Conservation (phyloP, 2,888 invertebrate species). For the Lasioglossum marginatum region DNA sequence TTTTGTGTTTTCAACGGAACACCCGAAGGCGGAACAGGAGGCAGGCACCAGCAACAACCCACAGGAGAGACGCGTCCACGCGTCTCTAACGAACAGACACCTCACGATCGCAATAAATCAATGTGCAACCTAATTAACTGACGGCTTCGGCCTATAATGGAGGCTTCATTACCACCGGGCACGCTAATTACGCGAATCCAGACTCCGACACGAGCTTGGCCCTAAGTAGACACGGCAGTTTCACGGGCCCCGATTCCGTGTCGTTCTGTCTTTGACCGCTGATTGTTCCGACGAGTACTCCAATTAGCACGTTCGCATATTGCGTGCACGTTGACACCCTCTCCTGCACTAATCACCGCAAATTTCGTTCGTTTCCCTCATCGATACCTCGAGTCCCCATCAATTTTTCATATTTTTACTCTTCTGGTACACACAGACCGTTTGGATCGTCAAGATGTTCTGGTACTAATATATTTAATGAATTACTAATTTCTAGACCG, state of each 20-base stretch:
- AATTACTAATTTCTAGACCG: not conserved
- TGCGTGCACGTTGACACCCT: not conserved
- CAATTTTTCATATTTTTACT: not conserved
- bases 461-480: too few relatives aligned
- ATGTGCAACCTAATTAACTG: conserved; percentile 80
- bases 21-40: conserved; percentile 13
- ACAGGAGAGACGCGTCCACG: conserved; percentile 34
- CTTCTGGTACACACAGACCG: not conserved
- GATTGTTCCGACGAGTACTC: conserved; percentile 37
- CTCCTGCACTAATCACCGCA: not conserved
- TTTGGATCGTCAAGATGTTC: not conserved
- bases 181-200: conserved; percentile 77
- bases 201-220: conserved; percentile 63
- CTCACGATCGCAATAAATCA: conserved; percentile 78
- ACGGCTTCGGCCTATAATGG: conserved; percentile 76
- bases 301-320: conserved; percentile 26
- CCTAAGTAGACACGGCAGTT: conserved; percentile 60
- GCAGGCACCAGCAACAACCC: not conserved
- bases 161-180: conserved; percentile 78
- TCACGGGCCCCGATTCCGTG: conserved; percentile 38
- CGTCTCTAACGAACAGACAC: conserved; percentile 58
- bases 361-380: not conserved
- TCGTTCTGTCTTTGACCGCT: conserved; percentile 31
- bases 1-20: conserved; percentile 39
- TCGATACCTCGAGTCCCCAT: not conserved